A percentile compares a stretch with the other conserved stretches of the same genome.
phyloP scores from a whole-genome alignment of 2,888 invertebrate species.

The Ectemnius cavifrons region DNA sequence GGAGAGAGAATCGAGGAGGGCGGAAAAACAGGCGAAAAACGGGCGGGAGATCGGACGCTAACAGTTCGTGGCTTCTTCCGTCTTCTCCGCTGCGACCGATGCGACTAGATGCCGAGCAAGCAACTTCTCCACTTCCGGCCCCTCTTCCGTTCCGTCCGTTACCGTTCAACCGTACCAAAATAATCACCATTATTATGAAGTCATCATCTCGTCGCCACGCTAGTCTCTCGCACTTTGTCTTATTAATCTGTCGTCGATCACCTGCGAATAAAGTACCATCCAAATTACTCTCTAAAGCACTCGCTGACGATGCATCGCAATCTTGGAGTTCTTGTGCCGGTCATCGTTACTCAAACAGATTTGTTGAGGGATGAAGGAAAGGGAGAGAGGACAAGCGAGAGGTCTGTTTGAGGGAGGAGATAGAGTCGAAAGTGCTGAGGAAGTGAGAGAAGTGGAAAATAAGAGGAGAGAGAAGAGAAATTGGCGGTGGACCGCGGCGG shows the following conservation, averaged over 20 bases:
- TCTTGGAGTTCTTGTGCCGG: no score
- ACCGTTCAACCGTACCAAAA: slow-evolving; percentile 16
- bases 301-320: no score
- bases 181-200: slow-evolving; percentile 26
- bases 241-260: not conserved
- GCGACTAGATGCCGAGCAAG: slow-evolving; percentile 50
- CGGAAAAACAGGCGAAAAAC: slow-evolving; percentile 68
- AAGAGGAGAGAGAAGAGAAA: slow-evolving; percentile 47
- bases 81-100: slow-evolving; percentile 24
- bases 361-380: not conserved
- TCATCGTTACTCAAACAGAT: not conserved
- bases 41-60: slow-evolving; percentile 70
- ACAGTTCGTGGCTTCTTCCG: slow-evolving; percentile 68
- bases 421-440: not conserved
- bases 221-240: slow-evolving; percentile 16
- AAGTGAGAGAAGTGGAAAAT: slow-evolving; percentile 21
- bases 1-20: slow-evolving; percentile 64
- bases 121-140: slow-evolving; percentile 44
- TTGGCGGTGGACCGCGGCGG: slow-evolving; percentile 58
- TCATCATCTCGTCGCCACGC: slow-evolving; percentile 8
- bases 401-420: no score
- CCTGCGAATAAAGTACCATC: no score
- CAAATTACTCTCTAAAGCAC: no score
- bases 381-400: not conserved
- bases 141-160: slow-evolving; percentile 33